Conservation (phyloP, 2,797 vertebrate species). For the Geotrypetes seraphini region DNA sequence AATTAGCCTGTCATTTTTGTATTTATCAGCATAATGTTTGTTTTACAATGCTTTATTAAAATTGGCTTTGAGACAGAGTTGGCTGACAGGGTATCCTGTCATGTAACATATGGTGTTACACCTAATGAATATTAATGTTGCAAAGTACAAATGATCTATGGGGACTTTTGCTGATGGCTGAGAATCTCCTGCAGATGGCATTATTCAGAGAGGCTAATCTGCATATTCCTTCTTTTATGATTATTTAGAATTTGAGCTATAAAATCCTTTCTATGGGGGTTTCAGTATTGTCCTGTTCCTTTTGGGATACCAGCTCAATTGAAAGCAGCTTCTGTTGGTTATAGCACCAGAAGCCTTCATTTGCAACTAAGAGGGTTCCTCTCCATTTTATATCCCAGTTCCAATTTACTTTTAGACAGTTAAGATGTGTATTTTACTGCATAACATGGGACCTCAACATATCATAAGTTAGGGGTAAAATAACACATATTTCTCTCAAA, state of each 20-base stretch:
- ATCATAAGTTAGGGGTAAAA: no score
- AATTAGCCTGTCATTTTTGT: slow-evolving; percentile 66
- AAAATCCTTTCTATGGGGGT: slow-evolving; percentile 4
- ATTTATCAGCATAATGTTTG: slow-evolving; percentile 86
- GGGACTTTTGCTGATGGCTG: slow-evolving; percentile 43
- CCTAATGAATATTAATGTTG: slow-evolving; percentile 73
- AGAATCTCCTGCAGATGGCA: slow-evolving; percentile 49
- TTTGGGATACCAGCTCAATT: no score
- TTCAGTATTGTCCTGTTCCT: background rate
- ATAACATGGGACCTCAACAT: no score
- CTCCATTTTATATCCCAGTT: no score
- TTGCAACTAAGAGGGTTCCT: no score
- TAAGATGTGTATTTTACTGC: no score
- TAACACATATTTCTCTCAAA: no score
- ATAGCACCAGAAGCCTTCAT: no score
- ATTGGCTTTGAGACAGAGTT: slow-evolving; percentile 73
- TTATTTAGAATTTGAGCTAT: slow-evolving; percentile 11
- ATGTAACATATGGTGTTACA: slow-evolving; percentile 66
- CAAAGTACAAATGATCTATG: slow-evolving; percentile 48
- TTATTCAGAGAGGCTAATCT: slow-evolving; percentile 32
- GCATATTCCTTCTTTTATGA: slow-evolving; percentile 31
- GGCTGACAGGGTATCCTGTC: slow-evolving; percentile 59
- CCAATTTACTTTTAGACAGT: no score
- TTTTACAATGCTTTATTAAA: slow-evolving; percentile 84
- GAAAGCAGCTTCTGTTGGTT: no score